Percentiles rank a stretch among this genome's conserved stretches.
phyloP scores from a whole-genome alignment of 2,797 vertebrate genomes.

The Falco naumanni region DNA sequence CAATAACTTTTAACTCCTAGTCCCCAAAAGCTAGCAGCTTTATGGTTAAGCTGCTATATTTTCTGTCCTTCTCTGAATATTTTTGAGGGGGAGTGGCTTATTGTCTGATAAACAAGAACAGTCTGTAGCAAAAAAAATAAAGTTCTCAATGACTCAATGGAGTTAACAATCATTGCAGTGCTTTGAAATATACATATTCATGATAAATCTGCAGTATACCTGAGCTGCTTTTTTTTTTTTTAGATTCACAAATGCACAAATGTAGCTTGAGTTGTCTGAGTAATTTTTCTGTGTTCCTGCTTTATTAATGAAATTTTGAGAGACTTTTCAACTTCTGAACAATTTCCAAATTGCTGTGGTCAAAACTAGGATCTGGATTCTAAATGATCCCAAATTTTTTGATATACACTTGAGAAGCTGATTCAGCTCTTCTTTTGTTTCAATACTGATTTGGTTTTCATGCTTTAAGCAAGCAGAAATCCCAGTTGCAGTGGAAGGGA shows the following conservation, averaged over 20 bases:
- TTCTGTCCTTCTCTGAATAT: not conserved
- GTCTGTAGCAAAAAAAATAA: not conserved
- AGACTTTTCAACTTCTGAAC: not conserved
- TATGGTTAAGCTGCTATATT: not conserved
- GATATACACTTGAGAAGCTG: not conserved
- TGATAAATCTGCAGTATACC: not conserved
- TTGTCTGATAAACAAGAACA: not conserved
- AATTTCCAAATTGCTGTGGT: not conserved
- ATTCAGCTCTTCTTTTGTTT: not conserved
- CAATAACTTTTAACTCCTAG: not conserved
- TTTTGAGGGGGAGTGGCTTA: not conserved
- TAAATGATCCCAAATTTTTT: not conserved
- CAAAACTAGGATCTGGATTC: not conserved
- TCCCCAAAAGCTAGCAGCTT: not conserved
- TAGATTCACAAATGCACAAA: not conserved
- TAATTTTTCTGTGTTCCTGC: not conserved
- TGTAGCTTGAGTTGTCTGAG: not conserved
- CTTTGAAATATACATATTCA: not conserved
- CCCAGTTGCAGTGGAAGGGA: not conserved
- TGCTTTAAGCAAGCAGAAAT: not conserved
- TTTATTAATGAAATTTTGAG: not conserved
- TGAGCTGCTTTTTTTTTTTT: not conserved
- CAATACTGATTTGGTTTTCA: not conserved
- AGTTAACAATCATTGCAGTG: not conserved
- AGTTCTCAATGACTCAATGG: not conserved